A percentile compares a stretch with the other conserved stretches of the same genome.
Evolutionary conservation across 1,140 invertebrate genomes (phyloP).

Genomic region (Neodiprion lecontei): DNA sequence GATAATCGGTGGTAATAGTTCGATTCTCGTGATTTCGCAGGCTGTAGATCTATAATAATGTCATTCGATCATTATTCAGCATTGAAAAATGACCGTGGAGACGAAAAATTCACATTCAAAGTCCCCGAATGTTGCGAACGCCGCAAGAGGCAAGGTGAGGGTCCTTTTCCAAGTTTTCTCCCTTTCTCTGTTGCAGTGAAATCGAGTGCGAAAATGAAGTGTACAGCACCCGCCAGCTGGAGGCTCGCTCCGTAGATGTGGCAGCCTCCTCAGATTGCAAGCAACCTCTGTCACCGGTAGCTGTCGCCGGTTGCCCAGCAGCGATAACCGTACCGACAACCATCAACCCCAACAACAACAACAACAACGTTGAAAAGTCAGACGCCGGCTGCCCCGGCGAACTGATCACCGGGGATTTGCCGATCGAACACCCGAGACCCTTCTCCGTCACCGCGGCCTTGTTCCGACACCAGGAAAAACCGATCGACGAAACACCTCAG

Average conservation of each 20-base stretch:
- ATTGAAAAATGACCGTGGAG: too few relatives aligned
- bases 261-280: conserved; percentile 8
- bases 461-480: conserved; percentile 26
- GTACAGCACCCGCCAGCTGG: conserved; percentile 77
- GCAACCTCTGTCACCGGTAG: conserved; percentile 13
- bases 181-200: conserved; percentile 72
- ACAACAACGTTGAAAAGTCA: conserved; percentile 11
- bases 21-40: too few relatives aligned
- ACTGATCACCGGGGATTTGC: not conserved
- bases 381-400: not conserved
- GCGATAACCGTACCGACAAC: conserved; percentile 15
- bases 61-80: too few relatives aligned
- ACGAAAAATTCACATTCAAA: too few relatives aligned
- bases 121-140: too few relatives aligned
- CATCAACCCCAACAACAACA: conserved; percentile 21
- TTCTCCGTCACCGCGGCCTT: conserved; percentile 42
- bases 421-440: conserved; percentile 27
- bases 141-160: too few relatives aligned
- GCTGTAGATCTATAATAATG: too few relatives aligned
- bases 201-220: conserved; percentile 87
- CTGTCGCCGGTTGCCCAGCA: not conserved
- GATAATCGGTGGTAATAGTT: too few relatives aligned
- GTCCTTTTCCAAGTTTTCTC: not conserved
- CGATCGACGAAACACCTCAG: conserved; percentile 2
- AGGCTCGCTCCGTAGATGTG: conserved; percentile 38